Evolutionary conservation across 2,113 vertebrate species (phyloP).

Genomic region (Parus major): DNA sequence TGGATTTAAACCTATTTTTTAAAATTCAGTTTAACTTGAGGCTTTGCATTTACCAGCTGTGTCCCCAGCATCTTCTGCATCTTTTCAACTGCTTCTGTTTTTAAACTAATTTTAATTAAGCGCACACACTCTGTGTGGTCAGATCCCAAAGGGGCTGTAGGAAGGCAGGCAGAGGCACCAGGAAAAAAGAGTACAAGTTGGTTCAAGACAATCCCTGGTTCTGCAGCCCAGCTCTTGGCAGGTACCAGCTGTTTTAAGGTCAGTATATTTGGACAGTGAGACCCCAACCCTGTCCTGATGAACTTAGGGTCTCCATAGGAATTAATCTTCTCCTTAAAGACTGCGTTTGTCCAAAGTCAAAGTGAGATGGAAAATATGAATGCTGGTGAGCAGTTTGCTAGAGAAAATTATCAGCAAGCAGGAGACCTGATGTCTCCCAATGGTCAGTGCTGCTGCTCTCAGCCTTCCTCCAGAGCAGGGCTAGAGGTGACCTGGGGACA

Average conservation of each 20-base stretch:
- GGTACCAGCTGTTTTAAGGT: background rate
- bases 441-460: background rate
- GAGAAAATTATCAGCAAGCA: background rate
- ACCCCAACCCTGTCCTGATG: background rate
- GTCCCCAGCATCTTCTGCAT: background rate
- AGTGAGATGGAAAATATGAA: background rate
- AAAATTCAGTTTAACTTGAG: constrained; percentile 17
- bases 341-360: background rate
- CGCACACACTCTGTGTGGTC: background rate
- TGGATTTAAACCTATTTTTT: constrained; percentile 38
- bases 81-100: background rate
- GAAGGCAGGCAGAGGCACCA: background rate
- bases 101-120: constrained; percentile 60
- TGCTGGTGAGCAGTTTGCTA: background rate
- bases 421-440: fast-evolving
- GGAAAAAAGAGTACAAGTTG: background rate
- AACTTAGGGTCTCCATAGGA: background rate
- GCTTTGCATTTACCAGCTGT: constrained; percentile 38
- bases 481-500: background rate
- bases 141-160: background rate
- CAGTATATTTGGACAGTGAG: background rate
- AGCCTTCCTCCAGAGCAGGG: background rate
- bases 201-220: background rate
- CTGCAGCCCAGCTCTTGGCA: background rate
- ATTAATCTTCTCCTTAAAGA: background rate